These are phyloP conservation scores for Ploceus nigricollis DNA, from an alignment of 2,113 vertebrate species.

Conservation along the genomic window DNA sequence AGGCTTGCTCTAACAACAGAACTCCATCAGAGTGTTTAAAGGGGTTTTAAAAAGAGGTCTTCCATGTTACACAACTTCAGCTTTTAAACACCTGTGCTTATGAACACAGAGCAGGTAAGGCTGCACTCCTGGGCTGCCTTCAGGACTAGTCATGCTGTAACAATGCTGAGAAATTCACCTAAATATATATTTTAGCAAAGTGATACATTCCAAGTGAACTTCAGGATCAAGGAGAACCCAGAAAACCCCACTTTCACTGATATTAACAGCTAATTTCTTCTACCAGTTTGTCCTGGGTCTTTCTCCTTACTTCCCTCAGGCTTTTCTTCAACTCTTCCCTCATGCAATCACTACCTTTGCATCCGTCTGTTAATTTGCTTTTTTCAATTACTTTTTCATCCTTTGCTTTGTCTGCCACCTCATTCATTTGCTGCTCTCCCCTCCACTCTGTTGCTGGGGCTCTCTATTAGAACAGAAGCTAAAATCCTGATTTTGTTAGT, in stretches of 20 bases:
- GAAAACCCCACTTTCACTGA: not conserved
- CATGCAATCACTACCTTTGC: not conserved
- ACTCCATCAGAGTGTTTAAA: not conserved
- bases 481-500: not conserved
- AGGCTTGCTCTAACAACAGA: not conserved
- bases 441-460: not conserved
- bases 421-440: not conserved
- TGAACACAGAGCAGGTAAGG: not conserved
- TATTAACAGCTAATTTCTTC: not conserved
- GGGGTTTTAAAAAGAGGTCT: not conserved
- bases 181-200: not conserved
- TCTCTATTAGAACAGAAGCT: not conserved
- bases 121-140: not conserved
- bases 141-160: not conserved
- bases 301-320: not conserved
- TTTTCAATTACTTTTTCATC: not conserved
- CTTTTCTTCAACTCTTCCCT: not conserved
- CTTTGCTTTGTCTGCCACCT: not conserved
- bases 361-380: not conserved
- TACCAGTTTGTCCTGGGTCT: not conserved
- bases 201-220: not conserved
- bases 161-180: not conserved
- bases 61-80: not conserved
- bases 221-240: not conserved
- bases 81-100: not conserved